Conservation (phyloP, 2,888 invertebrate species). For the Euclidia mi region DNA sequence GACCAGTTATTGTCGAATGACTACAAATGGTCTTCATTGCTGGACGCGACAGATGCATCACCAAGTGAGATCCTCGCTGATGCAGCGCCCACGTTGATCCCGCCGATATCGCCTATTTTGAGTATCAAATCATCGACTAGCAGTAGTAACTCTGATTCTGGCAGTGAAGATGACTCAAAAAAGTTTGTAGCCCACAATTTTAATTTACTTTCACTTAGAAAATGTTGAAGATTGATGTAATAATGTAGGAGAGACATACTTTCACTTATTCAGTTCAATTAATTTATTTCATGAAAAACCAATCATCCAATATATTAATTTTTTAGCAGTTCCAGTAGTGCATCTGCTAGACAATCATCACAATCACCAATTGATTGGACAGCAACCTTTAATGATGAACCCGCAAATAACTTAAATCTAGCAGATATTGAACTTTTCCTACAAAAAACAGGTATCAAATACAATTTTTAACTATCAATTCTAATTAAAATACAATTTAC, state of each 20-base stretch:
- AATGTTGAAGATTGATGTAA: conserved; percentile 5
- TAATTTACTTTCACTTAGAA: conserved; percentile 27
- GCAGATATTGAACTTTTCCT: conserved; percentile 85
- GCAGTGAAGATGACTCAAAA: conserved; percentile 87
- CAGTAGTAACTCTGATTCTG: conserved; percentile 83
- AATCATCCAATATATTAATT: conserved; percentile 1
- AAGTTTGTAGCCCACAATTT: conserved; percentile 66
- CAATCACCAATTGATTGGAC: conserved; percentile 81
- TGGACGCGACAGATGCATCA: conserved; percentile 83
- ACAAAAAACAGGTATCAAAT: conserved; percentile 74
- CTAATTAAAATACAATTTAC: too few relatives aligned
- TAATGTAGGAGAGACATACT: conserved; percentile 14
- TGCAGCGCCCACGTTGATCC: conserved; percentile 78
- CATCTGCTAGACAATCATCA: conserved; percentile 74
- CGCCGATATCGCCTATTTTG: conserved; percentile 78
- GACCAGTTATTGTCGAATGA: conserved; percentile 81
- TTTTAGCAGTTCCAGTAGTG: conserved; percentile 65
- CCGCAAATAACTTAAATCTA: conserved; percentile 73
- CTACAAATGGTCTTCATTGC: conserved; percentile 81
- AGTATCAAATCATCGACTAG: conserved; percentile 80
- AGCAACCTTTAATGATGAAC: conserved; percentile 72
- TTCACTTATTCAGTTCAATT: conserved; percentile 34
- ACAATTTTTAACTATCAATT: not conserved
- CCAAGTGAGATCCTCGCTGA: conserved; percentile 87
- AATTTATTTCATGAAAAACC: not conserved